Conservation (phyloP, 1,140 invertebrate genomes). For the Hycleus cichorii region DNA sequence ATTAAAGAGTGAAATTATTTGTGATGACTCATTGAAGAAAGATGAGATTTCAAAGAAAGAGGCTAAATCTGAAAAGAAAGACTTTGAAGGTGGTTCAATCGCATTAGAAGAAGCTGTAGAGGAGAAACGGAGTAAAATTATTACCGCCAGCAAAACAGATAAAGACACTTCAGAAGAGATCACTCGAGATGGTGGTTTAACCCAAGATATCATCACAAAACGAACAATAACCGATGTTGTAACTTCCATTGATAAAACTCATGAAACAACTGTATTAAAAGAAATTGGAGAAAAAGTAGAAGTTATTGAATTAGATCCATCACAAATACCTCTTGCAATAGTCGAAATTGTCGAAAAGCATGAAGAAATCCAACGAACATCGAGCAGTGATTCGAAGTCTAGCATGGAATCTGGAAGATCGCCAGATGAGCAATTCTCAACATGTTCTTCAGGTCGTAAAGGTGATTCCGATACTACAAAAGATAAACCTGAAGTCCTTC, state of each 20-base stretch:
- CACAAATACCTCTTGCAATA: not conserved
- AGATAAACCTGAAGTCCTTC: slow-evolving; percentile 32
- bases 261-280: not conserved
- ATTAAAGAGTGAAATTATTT: slow-evolving; percentile 6
- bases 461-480: slow-evolving; percentile 31
- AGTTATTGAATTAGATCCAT: slow-evolving; percentile 5
- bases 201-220: slow-evolving; percentile 2
- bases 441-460: slow-evolving; percentile 35
- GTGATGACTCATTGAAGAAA: not conserved
- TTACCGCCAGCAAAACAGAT: slow-evolving; percentile 40
- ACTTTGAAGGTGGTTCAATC: not conserved
- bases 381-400: slow-evolving; percentile 41
- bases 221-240: slow-evolving; percentile 8
- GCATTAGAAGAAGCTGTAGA: slow-evolving; percentile 14
- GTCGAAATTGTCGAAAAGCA: slow-evolving; percentile 14
- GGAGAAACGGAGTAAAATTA: slow-evolving; percentile 41
- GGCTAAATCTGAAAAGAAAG: not conserved
- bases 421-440: slow-evolving; percentile 34
- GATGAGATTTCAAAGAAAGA: slow-evolving; percentile 26
- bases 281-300: slow-evolving; percentile 4
- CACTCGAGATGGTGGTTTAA: not conserved
- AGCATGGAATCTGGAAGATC: slow-evolving; percentile 40
- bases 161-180: slow-evolving; percentile 32
- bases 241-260: not conserved
- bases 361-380: slow-evolving; percentile 30